Base-by-base conservation (phyloP, 2,888 invertebrate species). In the Limnephilus auricula region DNA sequence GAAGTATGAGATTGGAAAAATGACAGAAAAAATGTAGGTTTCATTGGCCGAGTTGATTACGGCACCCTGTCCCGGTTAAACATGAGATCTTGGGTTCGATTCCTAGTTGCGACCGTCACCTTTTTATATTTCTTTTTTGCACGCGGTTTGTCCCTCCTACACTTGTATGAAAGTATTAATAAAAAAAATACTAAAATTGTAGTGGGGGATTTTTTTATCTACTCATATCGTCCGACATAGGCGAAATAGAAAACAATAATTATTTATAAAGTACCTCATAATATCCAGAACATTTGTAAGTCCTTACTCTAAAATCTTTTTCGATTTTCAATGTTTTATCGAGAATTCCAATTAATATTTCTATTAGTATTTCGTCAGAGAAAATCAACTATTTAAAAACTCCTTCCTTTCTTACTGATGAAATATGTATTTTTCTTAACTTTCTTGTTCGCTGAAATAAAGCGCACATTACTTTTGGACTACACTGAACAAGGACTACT, bases 341-440 rank as follows among this genome's bases (percentile, higher is more conserved):
- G 25, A 65, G 82, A 82, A 37, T 82, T 82, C 34, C 32, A 82
- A 31, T 82, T 82, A 82, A 34, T 31, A 82, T 82, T 34, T 34
- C 32, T 82, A 18, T 34, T 10, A 65, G 65, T 25, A 65, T 65
- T 65, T 65, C 25, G 9, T 65, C 65, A 32, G 9, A 82, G 80
- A 82, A 82, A 82, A 82, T 65, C 32, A 82, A 82, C 25, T 34
- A 82, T 32, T 82, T 82, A 82, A 82, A 82, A 82, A 34, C 34
- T 32, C 34, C 82, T 82, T 82, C 34, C 65, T 65, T 65, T 65
- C 82, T 34, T 34, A 32, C 82, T 34, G 82, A 82, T 82, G 82
- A 82, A 82, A 82, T 82, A 82, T 82, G 82, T 82, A 82, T 82
- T 34, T 82, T 82, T 82, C 82, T 82, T 82, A 31, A 82, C 82